Evolutionary conservation across 2,113 vertebrate genomes (phyloP).

Genomic region (Gymnorhina tibicen): DNA sequence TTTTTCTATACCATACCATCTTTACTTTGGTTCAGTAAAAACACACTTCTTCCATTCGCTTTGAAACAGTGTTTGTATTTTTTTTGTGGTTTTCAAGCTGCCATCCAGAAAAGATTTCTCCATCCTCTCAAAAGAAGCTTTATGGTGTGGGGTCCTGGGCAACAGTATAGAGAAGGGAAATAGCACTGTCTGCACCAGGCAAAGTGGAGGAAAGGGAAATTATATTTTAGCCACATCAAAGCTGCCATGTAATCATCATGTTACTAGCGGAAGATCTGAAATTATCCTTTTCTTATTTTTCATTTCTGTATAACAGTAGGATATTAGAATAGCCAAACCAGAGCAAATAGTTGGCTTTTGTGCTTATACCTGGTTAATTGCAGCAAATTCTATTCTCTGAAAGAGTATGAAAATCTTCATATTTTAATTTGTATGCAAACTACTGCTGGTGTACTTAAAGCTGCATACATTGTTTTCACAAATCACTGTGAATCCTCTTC

Average conservation of each 20-base stretch:
- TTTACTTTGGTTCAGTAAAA: neutral
- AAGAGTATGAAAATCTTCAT: neutral
- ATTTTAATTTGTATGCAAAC: neutral
- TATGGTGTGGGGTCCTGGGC: neutral
- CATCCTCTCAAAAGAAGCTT: neutral
- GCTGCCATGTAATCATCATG: neutral
- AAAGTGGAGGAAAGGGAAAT: neutral
- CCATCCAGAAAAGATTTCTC: neutral
- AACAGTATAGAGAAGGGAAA: neutral
- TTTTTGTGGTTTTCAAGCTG: neutral
- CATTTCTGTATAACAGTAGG: neutral
- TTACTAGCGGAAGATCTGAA: neutral
- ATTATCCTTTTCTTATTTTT: neutral
- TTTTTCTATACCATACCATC: neutral
- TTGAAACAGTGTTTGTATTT: neutral
- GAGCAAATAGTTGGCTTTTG: neutral
- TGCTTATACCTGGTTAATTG: neutral
- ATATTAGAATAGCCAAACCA: neutral
- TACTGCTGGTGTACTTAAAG: neutral
- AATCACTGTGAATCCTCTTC: neutral
- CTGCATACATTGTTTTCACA: neutral
- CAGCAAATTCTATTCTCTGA: neutral
- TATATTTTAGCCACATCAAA: constrained; percentile 1
- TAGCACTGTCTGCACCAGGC: neutral
- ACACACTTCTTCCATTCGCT: neutral